phyloP scores from a whole-genome alignment of 2,888 invertebrate genomes.

The Julus scanicus region DNA sequence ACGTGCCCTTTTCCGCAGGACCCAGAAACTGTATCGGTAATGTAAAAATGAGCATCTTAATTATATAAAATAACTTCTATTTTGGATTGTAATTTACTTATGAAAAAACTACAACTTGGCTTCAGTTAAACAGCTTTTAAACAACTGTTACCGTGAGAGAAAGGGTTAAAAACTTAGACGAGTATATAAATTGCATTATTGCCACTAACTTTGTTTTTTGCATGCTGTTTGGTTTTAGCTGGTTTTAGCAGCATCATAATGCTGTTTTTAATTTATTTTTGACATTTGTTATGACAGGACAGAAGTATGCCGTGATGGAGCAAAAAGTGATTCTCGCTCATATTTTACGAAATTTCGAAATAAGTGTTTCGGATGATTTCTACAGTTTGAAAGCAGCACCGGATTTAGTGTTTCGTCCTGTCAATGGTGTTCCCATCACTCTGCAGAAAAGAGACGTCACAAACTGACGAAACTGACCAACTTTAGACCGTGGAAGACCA shows the following conservation, averaged over 20 bases:
- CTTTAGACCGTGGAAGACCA: no score
- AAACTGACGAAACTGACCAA: no score
- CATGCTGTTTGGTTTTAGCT: not conserved
- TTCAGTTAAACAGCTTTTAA: no score
- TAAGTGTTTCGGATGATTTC: not conserved
- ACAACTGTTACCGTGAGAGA: no score
- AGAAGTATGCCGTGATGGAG: conserved; percentile 57
- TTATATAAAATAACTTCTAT: no score
- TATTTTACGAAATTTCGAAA: conserved; percentile 51
- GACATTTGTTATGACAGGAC: conserved; percentile 40
- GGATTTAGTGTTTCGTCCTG: not conserved
- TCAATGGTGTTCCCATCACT: conserved; percentile 1
- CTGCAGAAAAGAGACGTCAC: not conserved
- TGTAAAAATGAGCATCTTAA: no score
- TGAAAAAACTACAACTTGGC: no score
- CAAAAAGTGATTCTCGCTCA: conserved; percentile 56
- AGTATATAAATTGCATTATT: no score
- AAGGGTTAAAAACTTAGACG: no score
- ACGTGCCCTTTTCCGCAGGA: conserved; percentile 56
- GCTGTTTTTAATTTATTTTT: no score
- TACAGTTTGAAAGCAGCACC: not conserved
- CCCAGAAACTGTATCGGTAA: conserved; percentile 58
- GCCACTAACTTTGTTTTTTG: not conserved
- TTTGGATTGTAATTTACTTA: no score
- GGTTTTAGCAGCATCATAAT: not conserved